Percentiles rank a stretch among this genome's conserved stretches.
Conservation (phyloP, 2,797 vertebrate species). For the Tokudaia tokunoshimensis region DNA sequence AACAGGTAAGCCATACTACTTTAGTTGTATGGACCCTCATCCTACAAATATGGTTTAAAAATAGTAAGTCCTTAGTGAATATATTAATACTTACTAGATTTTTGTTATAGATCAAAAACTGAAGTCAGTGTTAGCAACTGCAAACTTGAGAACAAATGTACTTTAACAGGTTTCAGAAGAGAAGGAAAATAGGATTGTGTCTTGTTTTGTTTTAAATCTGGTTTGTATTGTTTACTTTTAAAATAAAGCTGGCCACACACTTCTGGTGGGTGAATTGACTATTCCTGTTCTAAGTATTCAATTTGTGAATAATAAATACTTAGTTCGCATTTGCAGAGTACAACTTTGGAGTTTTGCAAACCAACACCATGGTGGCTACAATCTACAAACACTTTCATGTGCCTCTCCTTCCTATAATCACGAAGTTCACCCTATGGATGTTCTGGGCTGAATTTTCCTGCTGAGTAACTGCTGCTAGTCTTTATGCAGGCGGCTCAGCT, state of each 20-base stretch:
- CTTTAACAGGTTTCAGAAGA: neutral
- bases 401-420: neutral
- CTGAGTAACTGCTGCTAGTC: neutral
- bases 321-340: neutral
- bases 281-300: neutral
- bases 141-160: neutral
- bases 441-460: neutral
- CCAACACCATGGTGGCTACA: fast-evolving
- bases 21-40: neutral
- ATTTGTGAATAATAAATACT: neutral
- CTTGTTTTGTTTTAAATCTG: neutral
- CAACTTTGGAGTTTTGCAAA: neutral
- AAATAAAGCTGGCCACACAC: neutral
- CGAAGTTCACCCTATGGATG: neutral
- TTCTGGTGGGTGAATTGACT: neutral
- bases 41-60: neutral
- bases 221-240: neutral
- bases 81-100: neutral
- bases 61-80: neutral
- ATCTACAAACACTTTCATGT: neutral
- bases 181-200: neutral
- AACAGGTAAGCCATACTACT: constrained; percentile 90
- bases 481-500: neutral
- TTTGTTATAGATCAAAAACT: neutral
- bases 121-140: neutral